Evolutionary conservation across 2,113 vertebrate genomes (phyloP).

Genomic region (Dromiciops gliroides): DNA sequence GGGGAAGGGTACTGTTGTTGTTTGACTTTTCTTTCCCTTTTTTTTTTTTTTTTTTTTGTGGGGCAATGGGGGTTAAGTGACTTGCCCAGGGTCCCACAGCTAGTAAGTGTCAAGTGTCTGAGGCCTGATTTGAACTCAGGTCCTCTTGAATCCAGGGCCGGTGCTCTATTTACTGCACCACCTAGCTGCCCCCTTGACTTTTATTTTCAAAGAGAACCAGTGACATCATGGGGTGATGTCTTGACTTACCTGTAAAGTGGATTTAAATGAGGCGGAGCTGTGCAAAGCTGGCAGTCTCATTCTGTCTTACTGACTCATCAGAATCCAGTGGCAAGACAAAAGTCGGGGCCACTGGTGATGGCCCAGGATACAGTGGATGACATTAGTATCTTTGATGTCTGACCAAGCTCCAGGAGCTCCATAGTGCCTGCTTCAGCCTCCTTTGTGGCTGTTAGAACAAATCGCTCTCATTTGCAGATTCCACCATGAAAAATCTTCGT

Average conservation of each 20-base stretch:
- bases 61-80: too few relatives aligned
- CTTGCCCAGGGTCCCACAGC: too few relatives aligned
- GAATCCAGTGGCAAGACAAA: background rate
- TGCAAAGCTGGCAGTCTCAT: background rate
- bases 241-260: background rate
- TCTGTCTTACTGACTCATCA: background rate
- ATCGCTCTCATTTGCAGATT: background rate
- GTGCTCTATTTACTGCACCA: too few relatives aligned
- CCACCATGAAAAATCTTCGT: background rate
- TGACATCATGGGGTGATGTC: background rate
- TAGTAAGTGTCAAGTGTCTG: too few relatives aligned
- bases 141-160: too few relatives aligned
- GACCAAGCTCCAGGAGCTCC: background rate
- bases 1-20: background rate
- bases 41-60: background rate
- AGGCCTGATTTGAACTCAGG: too few relatives aligned
- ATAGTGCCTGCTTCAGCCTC: background rate
- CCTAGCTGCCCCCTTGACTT: too few relatives aligned
- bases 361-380: background rate
- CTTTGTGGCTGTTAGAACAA: background rate
- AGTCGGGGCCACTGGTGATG: background rate
- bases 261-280: background rate
- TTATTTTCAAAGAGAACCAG: background rate
- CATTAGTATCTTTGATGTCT: background rate
- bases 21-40: background rate